phyloP scores from a whole-genome alignment of 1,140 invertebrate genomes.

The Harlomillsia oculata region DNA sequence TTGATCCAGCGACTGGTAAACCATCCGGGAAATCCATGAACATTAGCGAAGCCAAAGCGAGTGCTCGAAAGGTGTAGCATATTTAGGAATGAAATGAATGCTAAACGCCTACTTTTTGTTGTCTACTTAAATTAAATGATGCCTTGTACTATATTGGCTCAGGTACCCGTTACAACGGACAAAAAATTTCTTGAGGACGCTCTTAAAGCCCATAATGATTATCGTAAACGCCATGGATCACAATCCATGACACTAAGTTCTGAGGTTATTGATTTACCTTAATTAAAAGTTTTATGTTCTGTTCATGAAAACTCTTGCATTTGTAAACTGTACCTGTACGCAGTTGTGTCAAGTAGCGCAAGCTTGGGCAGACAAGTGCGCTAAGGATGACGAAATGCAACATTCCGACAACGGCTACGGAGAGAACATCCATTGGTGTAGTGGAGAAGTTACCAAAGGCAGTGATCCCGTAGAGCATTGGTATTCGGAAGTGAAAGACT shows the following conservation, averaged over 20 bases:
- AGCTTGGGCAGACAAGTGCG: constrained; percentile 47
- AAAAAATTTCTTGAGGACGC: constrained; percentile 51
- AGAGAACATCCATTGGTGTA: constrained; percentile 32
- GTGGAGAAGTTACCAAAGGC: constrained; percentile 42
- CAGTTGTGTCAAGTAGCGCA: constrained; percentile 40
- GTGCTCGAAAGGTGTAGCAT: constrained; percentile 3
- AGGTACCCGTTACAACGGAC: constrained; percentile 35
- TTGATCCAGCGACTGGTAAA: constrained; percentile 21
- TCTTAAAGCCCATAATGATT: constrained; percentile 65
- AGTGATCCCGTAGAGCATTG: constrained; percentile 64
- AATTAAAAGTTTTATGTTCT: neutral
- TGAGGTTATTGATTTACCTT: constrained; percentile 50
- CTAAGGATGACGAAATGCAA: constrained; percentile 40
- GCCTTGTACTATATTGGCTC: neutral
- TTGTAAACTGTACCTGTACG: neutral
- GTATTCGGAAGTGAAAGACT: constrained; percentile 53
- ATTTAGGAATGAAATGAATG: neutral
- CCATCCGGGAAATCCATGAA: constrained; percentile 18
- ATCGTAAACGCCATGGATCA: constrained; percentile 60
- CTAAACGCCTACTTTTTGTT: neutral
- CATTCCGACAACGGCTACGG: constrained; percentile 39
- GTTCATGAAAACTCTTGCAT: neutral
- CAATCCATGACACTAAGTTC: constrained; percentile 51
- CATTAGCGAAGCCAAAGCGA: constrained; percentile 9
- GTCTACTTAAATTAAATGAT: neutral